Conservation (phyloP, 2,113 vertebrate species). For the Physeter macrocephalus region DNA sequence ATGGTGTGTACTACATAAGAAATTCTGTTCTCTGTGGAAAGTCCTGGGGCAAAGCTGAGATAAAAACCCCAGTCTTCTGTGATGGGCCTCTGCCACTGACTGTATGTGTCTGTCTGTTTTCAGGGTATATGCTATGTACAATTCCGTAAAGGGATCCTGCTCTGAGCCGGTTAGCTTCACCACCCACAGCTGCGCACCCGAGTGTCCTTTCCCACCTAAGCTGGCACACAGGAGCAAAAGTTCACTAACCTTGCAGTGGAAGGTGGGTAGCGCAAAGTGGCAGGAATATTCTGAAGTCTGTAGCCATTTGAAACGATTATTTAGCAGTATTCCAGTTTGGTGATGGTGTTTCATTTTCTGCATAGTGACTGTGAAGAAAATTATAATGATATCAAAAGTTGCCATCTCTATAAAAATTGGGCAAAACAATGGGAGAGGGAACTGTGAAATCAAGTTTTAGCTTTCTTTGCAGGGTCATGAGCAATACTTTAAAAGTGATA, state of each 20-base stretch:
- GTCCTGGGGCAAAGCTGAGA: neutral
- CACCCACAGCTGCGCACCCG: conserved; percentile 93
- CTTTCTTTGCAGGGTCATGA: neutral
- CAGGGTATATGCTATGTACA: conserved; percentile 91
- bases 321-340: neutral
- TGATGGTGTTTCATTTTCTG: neutral
- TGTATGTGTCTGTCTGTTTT: neutral
- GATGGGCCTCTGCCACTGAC: neutral
- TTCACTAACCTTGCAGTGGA: conserved; percentile 95
- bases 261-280: conserved; percentile 81
- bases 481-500: neutral
- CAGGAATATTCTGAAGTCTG: neutral
- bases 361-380: neutral
- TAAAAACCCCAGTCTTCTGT: neutral
- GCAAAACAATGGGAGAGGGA: neutral
- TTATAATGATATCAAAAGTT: neutral
- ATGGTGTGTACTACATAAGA: neutral
- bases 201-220: conserved; percentile 91
- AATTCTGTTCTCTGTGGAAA: neutral
- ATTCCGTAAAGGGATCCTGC: conserved; percentile 91
- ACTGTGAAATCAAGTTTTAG: neutral
- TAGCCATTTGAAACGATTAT: neutral
- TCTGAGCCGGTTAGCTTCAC: conserved; percentile 93
- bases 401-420: neutral
- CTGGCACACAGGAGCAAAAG: conserved; percentile 93